A percentile compares a stretch with the other conserved stretches of the same genome.
These are phyloP conservation scores for Sesamia nonagrioides DNA, from an alignment of 1,140 invertebrate genomes.

Conservation along the genomic window DNA sequence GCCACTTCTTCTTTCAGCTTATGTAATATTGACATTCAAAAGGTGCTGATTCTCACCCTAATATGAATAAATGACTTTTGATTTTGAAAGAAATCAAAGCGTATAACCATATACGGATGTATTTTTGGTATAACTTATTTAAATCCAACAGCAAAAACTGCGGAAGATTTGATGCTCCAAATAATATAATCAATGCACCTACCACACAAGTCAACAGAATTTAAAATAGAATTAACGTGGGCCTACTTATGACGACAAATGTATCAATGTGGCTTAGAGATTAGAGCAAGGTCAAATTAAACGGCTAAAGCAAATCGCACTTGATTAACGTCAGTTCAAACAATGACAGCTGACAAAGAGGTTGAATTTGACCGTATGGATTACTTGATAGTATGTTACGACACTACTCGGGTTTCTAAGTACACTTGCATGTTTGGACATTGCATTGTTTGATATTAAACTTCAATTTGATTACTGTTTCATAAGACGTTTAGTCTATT, in stretches of 20 bases:
- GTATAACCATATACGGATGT: too few relatives aligned
- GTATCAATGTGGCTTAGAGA: slow-evolving; percentile 32
- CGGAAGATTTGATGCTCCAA: too few relatives aligned
- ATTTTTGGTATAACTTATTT: too few relatives aligned
- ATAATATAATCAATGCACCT: too few relatives aligned
- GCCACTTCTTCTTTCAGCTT: too few relatives aligned
- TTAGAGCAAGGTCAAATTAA: slow-evolving; percentile 62
- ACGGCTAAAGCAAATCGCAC: slow-evolving; percentile 57
- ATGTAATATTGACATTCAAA: too few relatives aligned
- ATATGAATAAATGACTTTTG: too few relatives aligned
- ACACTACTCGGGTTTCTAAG: slow-evolving; percentile 14
- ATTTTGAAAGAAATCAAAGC: too few relatives aligned
- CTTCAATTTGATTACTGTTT: slow-evolving; percentile 2
- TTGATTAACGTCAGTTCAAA: slow-evolving; percentile 65
- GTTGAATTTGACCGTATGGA: slow-evolving; percentile 42
- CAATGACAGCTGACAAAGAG: slow-evolving; percentile 69
- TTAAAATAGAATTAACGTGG: neutral
- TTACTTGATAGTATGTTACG: slow-evolving; percentile 31
- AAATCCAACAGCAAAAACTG: too few relatives aligned
- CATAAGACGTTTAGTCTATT: neutral
- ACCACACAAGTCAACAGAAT: too few relatives aligned
- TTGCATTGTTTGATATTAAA: slow-evolving; percentile 28
- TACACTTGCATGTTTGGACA: slow-evolving; percentile 15
- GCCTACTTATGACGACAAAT: slow-evolving; percentile 11
- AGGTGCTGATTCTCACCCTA: too few relatives aligned